Evolutionary conservation across 1,140 invertebrate species (phyloP).

Genomic region (Bombus haemorrhoidalis): DNA sequence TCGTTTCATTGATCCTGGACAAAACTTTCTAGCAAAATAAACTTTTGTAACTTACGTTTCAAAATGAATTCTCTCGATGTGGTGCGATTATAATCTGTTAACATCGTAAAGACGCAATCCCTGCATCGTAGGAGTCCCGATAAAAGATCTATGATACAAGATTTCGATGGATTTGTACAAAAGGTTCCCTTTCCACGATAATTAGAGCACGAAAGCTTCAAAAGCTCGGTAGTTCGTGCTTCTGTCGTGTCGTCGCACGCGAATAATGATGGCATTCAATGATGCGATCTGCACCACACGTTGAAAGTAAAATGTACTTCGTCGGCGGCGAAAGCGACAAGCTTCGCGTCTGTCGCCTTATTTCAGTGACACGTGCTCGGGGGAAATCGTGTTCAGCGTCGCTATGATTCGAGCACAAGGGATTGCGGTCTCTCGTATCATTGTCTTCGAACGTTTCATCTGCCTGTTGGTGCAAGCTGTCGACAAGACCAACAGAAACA

Average conservation of each 20-base stretch:
- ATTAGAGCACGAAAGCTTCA: background rate
- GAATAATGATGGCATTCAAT: background rate
- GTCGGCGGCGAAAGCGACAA: background rate
- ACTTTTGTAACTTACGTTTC: background rate
- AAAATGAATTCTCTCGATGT: background rate
- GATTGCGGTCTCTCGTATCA: background rate
- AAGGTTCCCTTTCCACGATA: background rate
- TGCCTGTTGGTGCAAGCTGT: slow-evolving; percentile 18
- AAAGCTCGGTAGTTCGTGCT: background rate
- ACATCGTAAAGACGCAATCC: background rate
- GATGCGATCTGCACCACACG: background rate
- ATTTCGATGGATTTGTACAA: background rate
- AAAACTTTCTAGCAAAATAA: background rate
- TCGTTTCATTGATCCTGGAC: too few relatives aligned
- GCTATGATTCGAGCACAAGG: slow-evolving; percentile 19
- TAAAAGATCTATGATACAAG: too few relatives aligned
- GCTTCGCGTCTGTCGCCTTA: slow-evolving; percentile 9
- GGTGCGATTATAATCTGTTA: background rate
- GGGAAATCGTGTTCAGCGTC: slow-evolving; percentile 37
- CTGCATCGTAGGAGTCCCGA: too few relatives aligned
- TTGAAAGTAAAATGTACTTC: background rate
- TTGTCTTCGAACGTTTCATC: slow-evolving; percentile 19
- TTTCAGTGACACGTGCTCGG: background rate
- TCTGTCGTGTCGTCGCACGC: background rate
- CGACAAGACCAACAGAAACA: background rate